These are phyloP conservation scores for Sminthurinus signatus DNA, from an alignment of 1,140 invertebrate species.

Conservation along the genomic window DNA sequence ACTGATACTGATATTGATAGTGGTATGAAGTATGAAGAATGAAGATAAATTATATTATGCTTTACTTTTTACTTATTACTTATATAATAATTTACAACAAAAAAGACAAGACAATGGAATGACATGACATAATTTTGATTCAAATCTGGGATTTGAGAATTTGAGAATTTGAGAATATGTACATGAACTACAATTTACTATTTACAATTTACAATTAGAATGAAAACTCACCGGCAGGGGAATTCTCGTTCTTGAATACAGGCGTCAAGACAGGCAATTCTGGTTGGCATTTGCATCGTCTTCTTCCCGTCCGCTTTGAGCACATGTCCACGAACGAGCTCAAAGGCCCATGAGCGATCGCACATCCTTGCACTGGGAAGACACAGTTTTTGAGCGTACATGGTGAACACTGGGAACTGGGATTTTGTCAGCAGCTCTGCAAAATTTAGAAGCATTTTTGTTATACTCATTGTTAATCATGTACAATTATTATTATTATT, in stretches of 20 bases:
- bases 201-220: too few species aligned
- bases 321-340: constrained; percentile 46
- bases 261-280: constrained; percentile 48
- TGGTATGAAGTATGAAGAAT: too few species aligned
- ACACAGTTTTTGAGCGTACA: constrained; percentile 52
- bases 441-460: constrained; percentile 25
- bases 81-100: too few species aligned
- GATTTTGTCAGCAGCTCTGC: constrained; percentile 47
- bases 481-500: too few species aligned
- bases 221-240: constrained; percentile 47
- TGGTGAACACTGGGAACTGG: constrained; percentile 54
- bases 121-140: too few species aligned
- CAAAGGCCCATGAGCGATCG: constrained; percentile 48
- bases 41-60: too few species aligned
- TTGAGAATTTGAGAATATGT: too few species aligned
- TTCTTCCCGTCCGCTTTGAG: constrained; percentile 42
- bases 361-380: constrained; percentile 43
- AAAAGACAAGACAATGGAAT: too few species aligned
- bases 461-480: too few species aligned
- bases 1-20: too few species aligned
- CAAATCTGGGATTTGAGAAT: too few species aligned
- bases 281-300: constrained; percentile 41
- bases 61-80: too few species aligned
- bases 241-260: constrained; percentile 50
- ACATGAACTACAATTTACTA: neutral